Conservation (phyloP, 1,140 invertebrate species). For the Andrena cerasifolii region DNA sequence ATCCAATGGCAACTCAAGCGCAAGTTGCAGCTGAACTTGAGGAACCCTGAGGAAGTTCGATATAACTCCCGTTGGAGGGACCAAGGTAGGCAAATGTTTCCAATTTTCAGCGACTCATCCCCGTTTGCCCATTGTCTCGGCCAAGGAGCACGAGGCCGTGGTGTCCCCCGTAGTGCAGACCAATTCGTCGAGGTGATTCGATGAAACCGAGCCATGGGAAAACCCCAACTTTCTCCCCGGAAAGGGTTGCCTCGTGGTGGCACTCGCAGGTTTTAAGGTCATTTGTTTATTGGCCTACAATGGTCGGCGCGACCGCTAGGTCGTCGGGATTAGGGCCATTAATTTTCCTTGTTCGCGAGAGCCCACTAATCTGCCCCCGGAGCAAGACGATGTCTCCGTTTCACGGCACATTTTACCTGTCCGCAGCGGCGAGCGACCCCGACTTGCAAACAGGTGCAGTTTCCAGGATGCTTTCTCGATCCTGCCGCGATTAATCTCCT, state of each 20-base stretch:
- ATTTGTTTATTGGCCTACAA: constrained; percentile 15
- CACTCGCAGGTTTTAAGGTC: neutral
- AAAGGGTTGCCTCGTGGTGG: neutral
- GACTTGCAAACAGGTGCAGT: neutral
- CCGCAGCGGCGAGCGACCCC: neutral
- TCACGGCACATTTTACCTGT: constrained; percentile 6
- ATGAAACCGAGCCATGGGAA: constrained; percentile 15
- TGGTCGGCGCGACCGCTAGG: neutral
- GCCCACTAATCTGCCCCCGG: neutral
- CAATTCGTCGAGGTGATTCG: neutral
- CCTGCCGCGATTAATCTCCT: neutral
- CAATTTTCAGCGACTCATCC: neutral
- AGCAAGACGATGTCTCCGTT: neutral
- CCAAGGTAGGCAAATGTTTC: neutral
- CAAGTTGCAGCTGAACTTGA: too few species aligned
- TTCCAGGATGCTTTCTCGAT: neutral
- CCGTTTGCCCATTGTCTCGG: neutral
- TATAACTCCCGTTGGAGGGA: too few species aligned
- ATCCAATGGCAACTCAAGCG: too few species aligned
- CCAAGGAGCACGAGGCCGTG: neutral
- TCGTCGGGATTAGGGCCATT: neutral
- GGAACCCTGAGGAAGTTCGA: too few species aligned
- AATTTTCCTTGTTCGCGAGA: constrained; percentile 11
- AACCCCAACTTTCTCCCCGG: constrained; percentile 1
- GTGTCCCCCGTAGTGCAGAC: neutral